Conservation (phyloP, 1,140 invertebrate genomes). For the Anastatus disparis region DNA sequence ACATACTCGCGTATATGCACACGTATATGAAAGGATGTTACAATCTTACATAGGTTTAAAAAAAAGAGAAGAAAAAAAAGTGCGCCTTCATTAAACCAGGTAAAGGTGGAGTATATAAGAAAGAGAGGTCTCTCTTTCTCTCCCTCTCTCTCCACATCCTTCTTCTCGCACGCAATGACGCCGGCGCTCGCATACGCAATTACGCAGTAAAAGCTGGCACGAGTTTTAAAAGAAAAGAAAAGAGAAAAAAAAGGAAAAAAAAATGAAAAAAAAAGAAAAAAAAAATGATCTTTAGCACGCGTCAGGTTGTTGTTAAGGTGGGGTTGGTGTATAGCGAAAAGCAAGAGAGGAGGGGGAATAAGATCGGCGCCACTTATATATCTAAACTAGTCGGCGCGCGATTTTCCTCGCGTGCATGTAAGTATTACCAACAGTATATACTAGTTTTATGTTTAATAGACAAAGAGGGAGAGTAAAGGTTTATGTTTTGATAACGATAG, state of each 20-base stretch:
- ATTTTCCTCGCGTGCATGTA: background rate
- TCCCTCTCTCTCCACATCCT: slow-evolving; percentile 21
- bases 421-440: too few species aligned
- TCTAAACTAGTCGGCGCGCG: background rate
- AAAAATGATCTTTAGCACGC: slow-evolving; percentile 28
- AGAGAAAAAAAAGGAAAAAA: background rate
- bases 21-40: too few species aligned
- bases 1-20: too few species aligned
- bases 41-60: too few species aligned
- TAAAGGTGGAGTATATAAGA: too few species aligned
- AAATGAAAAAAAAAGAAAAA: too few species aligned
- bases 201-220: slow-evolving; percentile 4
- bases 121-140: too few species aligned
- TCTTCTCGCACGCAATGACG: slow-evolving; percentile 20
- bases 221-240: background rate
- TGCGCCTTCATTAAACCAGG: slow-evolving; percentile 34
- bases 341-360: background rate
- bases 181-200: slow-evolving; percentile 31
- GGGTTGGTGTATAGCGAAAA: background rate
- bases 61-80: too few species aligned
- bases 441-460: too few species aligned
- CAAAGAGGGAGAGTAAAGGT: too few species aligned
- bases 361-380: slow-evolving; percentile 1
- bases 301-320: background rate
- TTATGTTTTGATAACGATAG: slow-evolving; percentile 17